Base-by-base conservation (phyloP, 2,888 invertebrate species). In the Noctua janthe region DNA sequence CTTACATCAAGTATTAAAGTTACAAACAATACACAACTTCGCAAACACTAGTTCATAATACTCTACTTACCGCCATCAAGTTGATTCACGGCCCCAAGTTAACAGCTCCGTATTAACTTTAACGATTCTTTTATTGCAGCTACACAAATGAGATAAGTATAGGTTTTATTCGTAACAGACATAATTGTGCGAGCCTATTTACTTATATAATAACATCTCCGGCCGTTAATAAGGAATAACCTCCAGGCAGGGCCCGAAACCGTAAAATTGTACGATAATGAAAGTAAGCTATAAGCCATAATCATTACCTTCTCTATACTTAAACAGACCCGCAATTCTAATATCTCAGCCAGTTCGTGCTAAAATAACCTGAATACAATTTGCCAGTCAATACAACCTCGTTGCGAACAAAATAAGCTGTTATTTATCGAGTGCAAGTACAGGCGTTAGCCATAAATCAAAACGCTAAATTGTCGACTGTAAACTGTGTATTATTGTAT, bases 381-480 rank as follows among this genome's bases (percentile, higher is more conserved):
- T 88, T 83, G 59, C 81, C 39, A 78, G 87, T 84, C 87, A 81
- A 87, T 84, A 83, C 77, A 71, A 72, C 64, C 67, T 56, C 76
- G 76, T 82, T 84, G 7, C 2, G 72, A 76, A 86, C 80, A 66
- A 86, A 86, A 90, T 92, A 87, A 86, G 80, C 72, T 69, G 89
- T 91, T 90, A 92, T 92, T 91, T 93, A 93, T 92, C 89, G 85
- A 90, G 92, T 91, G 92, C 89, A 90, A 91, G 89, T 85, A 87
- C 87, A 81, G 89, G 90, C 89, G 90, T 88, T 88, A 56, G 88
- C 82, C 87, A 82, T 94, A 94, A 94, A 94, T 94, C 94, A 92
- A 83, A 86, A 76, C 77, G 86, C 90, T 91, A 90, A 93, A 92
- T 93, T 93, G 92, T 92, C 90, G 85, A 87, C 84, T 87, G 87